Evolutionary conservation across 2,113 vertebrate genomes (phyloP).

Genomic region (Lampris incognitus): DNA sequence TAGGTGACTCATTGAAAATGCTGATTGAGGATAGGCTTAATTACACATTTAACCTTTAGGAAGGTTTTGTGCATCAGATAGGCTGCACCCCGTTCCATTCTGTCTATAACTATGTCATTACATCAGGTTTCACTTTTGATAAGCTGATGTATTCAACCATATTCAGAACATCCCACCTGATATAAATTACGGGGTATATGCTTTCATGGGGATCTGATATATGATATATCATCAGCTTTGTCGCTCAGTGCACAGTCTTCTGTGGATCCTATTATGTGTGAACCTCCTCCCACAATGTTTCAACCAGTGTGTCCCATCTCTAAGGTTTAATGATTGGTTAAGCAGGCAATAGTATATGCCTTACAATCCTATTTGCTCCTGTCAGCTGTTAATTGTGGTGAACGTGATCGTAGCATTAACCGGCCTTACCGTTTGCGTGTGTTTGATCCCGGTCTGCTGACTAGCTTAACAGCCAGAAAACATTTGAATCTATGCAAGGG

Average conservation of each 20-base stretch:
- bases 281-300: slow-evolving; percentile 49
- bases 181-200: slow-evolving; percentile 14
- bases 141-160: background rate
- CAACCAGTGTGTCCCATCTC: slow-evolving; percentile 28
- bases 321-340: slow-evolving; percentile 60
- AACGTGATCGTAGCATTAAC: slow-evolving; percentile 67
- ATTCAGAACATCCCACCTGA: background rate
- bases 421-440: slow-evolving; percentile 45
- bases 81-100: background rate
- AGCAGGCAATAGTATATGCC: slow-evolving; percentile 40
- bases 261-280: slow-evolving; percentile 66
- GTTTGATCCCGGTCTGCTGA: slow-evolving; percentile 50
- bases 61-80: slow-evolving; percentile 13
- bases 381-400: slow-evolving; percentile 68
- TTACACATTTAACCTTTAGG: background rate
- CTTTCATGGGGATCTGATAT: slow-evolving; percentile 37
- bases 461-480: slow-evolving; percentile 20
- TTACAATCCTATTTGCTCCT: slow-evolving; percentile 70
- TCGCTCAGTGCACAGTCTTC: slow-evolving; percentile 39
- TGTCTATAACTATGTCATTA: too few relatives aligned
- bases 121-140: too few relatives aligned
- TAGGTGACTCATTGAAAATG: slow-evolving; percentile 42
- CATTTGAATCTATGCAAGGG: slow-evolving; percentile 7
- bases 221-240: slow-evolving; percentile 48
- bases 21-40: slow-evolving; percentile 16